Evolutionary conservation across 2,888 invertebrate genomes (phyloP).

Genomic region (Neelides folsomi): DNA sequence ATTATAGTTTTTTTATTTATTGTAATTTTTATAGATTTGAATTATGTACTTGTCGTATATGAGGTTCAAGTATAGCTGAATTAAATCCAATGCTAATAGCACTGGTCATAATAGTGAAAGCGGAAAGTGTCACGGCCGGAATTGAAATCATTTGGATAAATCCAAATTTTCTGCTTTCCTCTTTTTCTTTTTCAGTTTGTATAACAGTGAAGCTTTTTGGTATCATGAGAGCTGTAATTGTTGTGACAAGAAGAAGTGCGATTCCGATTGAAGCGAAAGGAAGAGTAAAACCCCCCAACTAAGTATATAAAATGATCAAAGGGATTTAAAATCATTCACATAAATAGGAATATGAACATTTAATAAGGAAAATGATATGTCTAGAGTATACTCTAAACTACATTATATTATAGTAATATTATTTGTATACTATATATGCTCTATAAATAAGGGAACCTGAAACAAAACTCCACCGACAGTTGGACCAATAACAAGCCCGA

Average conservation of each 20-base stretch:
- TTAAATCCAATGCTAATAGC: constrained; percentile 42
- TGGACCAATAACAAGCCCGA: constrained; percentile 44
- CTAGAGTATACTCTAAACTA: no score
- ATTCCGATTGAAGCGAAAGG: constrained; percentile 39
- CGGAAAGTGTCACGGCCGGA: constrained; percentile 37
- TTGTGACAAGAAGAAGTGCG: constrained; percentile 36
- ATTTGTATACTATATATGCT: no score
- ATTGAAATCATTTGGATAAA: constrained; percentile 44
- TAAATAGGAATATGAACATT: no score
- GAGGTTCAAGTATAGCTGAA: constrained; percentile 45
- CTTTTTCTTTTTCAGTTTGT: constrained; percentile 7
- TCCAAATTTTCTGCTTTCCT: constrained; percentile 34
- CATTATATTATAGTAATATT: no score
- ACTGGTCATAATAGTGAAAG: constrained; percentile 36
- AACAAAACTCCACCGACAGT: constrained; percentile 41
- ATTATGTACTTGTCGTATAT: constrained; percentile 41
- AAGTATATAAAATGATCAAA: no score
- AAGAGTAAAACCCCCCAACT: constrained; percentile 38
- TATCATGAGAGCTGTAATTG: constrained; percentile 35
- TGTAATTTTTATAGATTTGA: no score
- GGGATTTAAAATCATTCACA: no score
- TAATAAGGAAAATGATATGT: no score
- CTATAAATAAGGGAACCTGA: no score
- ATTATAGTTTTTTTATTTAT: no score
- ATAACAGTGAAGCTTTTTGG: constrained; percentile 35